Percentiles rank a stretch among this genome's conserved stretches.
These are phyloP conservation scores for Crioceris asparagi DNA, from an alignment of 2,888 invertebrate species.

Conservation along the genomic window DNA sequence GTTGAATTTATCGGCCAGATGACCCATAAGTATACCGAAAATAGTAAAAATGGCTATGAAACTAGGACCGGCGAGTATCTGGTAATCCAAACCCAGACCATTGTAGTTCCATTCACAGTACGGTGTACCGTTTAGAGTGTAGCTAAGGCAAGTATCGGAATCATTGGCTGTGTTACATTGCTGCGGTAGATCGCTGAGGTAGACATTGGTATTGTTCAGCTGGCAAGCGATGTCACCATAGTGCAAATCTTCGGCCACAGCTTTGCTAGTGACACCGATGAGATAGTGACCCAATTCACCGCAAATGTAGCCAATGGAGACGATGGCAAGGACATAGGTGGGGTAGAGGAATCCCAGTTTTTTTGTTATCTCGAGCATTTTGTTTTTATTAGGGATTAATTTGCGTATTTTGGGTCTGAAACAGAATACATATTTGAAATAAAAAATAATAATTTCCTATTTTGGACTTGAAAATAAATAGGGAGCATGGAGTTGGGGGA, in stretches of 20 bases:
- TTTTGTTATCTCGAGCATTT: constrained; percentile 34
- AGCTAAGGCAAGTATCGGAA: constrained; percentile 43
- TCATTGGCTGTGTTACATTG: constrained; percentile 47
- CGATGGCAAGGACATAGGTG: constrained; percentile 66
- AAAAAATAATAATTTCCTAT: too few relatives aligned
- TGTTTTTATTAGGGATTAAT: constrained; percentile 2
- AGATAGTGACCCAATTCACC: constrained; percentile 83
- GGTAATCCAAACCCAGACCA: constrained; percentile 84
- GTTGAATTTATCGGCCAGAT: constrained; percentile 69
- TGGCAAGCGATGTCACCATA: constrained; percentile 82
- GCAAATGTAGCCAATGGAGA: constrained; percentile 73
- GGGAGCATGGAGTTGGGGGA: too few relatives aligned
- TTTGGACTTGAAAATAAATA: too few relatives aligned
- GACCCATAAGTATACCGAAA: constrained; percentile 73
- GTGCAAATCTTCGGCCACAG: constrained; percentile 72
- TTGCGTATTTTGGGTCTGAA: too few relatives aligned
- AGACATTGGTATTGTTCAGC: constrained; percentile 53
- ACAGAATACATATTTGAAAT: too few relatives aligned
- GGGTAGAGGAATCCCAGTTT: constrained; percentile 63
- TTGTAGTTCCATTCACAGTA: constrained; percentile 92
- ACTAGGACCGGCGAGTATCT: constrained; percentile 83
- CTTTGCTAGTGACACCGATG: constrained; percentile 80
- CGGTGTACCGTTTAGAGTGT: constrained; percentile 56
- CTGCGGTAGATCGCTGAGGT: constrained; percentile 41
- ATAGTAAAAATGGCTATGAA: constrained; percentile 88